phyloP scores from a whole-genome alignment of 1,140 invertebrate genomes.

The Drosophila eugracilis region DNA sequence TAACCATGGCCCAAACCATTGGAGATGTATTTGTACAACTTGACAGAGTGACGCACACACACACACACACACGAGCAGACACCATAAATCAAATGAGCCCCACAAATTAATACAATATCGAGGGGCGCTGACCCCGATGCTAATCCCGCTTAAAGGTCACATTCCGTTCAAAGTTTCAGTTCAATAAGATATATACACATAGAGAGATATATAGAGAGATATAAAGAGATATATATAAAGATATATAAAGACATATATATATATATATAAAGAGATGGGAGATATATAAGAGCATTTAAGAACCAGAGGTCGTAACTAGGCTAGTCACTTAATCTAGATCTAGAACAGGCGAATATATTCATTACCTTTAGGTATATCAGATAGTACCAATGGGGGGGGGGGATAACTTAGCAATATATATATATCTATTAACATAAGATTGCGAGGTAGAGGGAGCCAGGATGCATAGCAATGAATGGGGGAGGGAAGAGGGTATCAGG shows the following conservation, averaged over 20 bases:
- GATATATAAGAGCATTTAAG: constrained; percentile 73
- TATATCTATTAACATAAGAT: too few species aligned
- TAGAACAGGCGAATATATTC: constrained; percentile 15
- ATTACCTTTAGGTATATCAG: constrained; percentile 13
- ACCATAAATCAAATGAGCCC: constrained; percentile 65
- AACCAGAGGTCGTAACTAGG: constrained; percentile 44
- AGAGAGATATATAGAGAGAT: neutral
- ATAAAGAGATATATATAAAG: constrained; percentile 54
- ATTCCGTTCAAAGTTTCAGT: constrained; percentile 35
- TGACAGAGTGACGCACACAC: constrained; percentile 20
- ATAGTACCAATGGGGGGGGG: neutral
- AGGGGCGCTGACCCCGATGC: constrained; percentile 48
- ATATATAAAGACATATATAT: constrained; percentile 73
- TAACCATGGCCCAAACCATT: too few species aligned
- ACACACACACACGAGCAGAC: constrained; percentile 23
- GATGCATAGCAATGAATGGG: constrained; percentile 11
- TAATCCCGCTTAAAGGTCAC: constrained; percentile 44
- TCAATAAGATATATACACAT: neutral
- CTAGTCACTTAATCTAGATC: constrained; percentile 6
- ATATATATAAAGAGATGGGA: neutral
- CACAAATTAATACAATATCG: constrained; percentile 41
- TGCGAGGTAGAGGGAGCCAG: neutral
- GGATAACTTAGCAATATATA: too few species aligned
- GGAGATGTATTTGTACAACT: neutral
- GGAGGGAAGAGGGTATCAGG: constrained; percentile 46